Conservation (phyloP, 2,888 invertebrate species). For the Xiphydria camelus region DNA sequence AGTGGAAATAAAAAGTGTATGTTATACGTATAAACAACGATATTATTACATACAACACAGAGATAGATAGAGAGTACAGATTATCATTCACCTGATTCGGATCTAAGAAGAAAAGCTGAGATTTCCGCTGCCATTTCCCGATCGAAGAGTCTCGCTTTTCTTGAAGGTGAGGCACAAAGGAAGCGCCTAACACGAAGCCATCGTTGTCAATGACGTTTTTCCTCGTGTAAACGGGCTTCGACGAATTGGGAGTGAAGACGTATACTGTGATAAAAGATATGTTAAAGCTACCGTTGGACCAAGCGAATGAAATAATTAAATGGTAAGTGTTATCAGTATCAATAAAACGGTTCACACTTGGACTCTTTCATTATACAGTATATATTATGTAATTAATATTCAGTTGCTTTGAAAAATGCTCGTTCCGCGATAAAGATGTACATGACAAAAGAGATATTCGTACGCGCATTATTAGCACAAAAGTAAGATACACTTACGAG, state of each 20-base stretch:
- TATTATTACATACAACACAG: too few species aligned
- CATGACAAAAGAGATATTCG: too few species aligned
- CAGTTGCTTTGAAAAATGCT: too few species aligned
- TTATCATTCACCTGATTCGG: slow-evolving; percentile 61
- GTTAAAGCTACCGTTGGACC: too few species aligned
- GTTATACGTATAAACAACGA: too few species aligned
- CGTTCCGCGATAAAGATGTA: too few species aligned
- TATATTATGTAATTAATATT: too few species aligned
- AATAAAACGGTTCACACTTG: too few species aligned
- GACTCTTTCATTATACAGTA: too few species aligned
- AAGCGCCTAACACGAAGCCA: slow-evolving; percentile 58
- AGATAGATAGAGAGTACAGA: too few species aligned
- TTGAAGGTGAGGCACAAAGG: slow-evolving; percentile 64
- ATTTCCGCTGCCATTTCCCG: slow-evolving; percentile 64
- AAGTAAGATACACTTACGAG: slow-evolving; percentile 65
- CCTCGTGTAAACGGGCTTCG: slow-evolving; percentile 61
- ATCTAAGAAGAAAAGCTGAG: slow-evolving; percentile 67
- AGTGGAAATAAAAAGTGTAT: too few species aligned
- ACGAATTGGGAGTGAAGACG: slow-evolving; percentile 66
- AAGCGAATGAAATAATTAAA: not conserved
- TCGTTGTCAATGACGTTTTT: slow-evolving; percentile 57
- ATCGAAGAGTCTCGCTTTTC: slow-evolving; percentile 38
- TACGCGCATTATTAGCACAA: too few species aligned
- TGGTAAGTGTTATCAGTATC: slow-evolving; percentile 8
- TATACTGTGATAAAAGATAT: slow-evolving; percentile 59